phyloP scores from a whole-genome alignment of 1,140 invertebrate genomes.

The Acromyrmex heyeri region DNA sequence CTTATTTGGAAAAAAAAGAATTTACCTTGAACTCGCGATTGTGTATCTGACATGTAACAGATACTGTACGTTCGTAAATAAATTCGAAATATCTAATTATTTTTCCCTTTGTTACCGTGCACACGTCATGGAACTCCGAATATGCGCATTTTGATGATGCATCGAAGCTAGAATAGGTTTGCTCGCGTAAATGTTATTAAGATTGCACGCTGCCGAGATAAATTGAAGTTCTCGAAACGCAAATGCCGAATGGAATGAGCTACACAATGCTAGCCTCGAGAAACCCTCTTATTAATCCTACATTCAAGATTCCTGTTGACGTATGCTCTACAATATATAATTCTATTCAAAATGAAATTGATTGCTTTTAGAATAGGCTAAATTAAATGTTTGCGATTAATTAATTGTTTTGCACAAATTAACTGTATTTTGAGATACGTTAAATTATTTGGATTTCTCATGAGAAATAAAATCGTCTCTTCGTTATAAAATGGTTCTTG shows the following conservation, averaged over 20 bases:
- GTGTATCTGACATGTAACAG: not conserved
- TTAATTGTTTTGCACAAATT: not conserved
- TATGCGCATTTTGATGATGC: not conserved
- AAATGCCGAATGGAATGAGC: not conserved
- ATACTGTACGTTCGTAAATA: not conserved
- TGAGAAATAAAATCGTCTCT: not conserved
- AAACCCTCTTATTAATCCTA: not conserved
- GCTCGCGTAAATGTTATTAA: not conserved
- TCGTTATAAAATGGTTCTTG: not conserved
- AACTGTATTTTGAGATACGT: not conserved
- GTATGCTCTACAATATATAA: not conserved
- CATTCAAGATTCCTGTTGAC: not conserved
- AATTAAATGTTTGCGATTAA: not conserved
- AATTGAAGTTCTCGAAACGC: slow-evolving; percentile 4
- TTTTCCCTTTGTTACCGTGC: not conserved
- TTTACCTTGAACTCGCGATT: not conserved
- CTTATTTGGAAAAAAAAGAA: not conserved
- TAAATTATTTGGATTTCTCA: not conserved
- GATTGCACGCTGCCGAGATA: slow-evolving; percentile 7
- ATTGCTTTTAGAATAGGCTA: not conserved
- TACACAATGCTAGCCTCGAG: not conserved
- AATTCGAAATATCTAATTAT: slow-evolving; percentile 9
- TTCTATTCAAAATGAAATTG: not conserved
- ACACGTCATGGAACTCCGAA: not conserved
- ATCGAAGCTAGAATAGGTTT: slow-evolving; percentile 3